A percentile compares a stretch with the other conserved stretches of the same genome.
Conservation (phyloP, 2,888 invertebrate species). For the Mythimna albipuncta region DNA sequence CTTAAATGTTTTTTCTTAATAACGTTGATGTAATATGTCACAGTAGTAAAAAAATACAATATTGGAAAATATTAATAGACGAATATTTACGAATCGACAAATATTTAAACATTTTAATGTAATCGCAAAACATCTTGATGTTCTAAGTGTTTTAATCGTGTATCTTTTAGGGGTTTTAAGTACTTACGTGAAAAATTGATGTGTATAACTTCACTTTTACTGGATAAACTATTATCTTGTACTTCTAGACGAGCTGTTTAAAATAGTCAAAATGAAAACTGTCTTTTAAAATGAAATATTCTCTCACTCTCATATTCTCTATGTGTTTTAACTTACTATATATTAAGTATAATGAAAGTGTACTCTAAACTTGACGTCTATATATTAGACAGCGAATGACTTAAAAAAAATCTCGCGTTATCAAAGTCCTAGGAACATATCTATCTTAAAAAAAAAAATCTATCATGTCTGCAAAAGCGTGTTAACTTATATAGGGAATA, state of each 20-base stretch:
- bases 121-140: conserved; percentile 27
- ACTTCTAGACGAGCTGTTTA: conserved; percentile 14
- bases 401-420: background rate
- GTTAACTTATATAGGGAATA: no score
- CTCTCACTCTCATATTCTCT: background rate
- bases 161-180: conserved; percentile 24
- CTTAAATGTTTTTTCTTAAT: background rate
- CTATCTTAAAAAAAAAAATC: background rate
- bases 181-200: conserved; percentile 25
- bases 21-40: background rate
- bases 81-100: no score
- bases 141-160: conserved; percentile 26
- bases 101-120: conserved; percentile 1
- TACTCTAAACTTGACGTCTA: conserved; percentile 36
- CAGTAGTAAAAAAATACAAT: conserved; percentile 17
- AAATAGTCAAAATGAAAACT: conserved; percentile 1
- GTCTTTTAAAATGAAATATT: background rate
- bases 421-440: background rate
- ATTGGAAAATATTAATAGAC: conserved; percentile 21
- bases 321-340: conserved; percentile 2
- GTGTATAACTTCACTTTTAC: conserved; percentile 22
- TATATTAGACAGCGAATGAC: conserved; percentile 17
- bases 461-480: background rate
- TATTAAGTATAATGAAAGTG: background rate
- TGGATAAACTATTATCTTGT: conserved; percentile 15